phyloP scores from a whole-genome alignment of 2,797 vertebrate species.

The Trichosurus vulpecula region DNA sequence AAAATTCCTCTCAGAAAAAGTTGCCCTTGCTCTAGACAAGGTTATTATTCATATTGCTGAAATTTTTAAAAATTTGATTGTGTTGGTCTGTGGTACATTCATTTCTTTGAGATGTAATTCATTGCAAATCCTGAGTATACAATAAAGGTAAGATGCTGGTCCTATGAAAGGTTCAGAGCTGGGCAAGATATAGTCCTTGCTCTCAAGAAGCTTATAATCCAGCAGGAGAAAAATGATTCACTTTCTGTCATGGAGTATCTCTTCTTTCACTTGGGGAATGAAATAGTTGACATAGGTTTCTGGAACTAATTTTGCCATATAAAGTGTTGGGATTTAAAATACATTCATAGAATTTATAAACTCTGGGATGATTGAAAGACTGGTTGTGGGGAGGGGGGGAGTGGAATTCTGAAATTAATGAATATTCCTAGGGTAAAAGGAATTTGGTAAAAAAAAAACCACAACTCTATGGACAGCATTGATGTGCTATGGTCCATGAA shows the following conservation, averaged over 20 bases:
- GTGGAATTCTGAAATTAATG: background rate
- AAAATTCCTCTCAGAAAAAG: slow-evolving; percentile 43
- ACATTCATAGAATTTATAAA: background rate
- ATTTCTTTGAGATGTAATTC: background rate
- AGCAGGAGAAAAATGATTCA: background rate
- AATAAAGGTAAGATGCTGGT: background rate
- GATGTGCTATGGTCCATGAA: background rate
- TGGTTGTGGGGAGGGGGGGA: background rate
- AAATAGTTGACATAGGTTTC: background rate
- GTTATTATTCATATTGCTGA: background rate
- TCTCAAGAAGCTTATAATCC: background rate
- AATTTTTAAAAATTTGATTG: background rate
- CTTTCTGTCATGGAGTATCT: background rate
- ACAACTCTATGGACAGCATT: background rate
- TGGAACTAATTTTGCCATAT: background rate
- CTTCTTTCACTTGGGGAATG: background rate
- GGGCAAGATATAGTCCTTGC: background rate
- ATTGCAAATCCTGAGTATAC: background rate
- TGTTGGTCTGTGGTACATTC: background rate
- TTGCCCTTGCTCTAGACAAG: slow-evolving; percentile 24
- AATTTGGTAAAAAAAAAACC: background rate
- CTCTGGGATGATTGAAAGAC: background rate
- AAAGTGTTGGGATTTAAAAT: background rate
- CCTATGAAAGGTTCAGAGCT: background rate
- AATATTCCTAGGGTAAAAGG: background rate